Percentiles rank a stretch among this genome's conserved stretches.
phyloP scores from a whole-genome alignment of 2,888 invertebrate genomes.

The Lamproptera curius region DNA sequence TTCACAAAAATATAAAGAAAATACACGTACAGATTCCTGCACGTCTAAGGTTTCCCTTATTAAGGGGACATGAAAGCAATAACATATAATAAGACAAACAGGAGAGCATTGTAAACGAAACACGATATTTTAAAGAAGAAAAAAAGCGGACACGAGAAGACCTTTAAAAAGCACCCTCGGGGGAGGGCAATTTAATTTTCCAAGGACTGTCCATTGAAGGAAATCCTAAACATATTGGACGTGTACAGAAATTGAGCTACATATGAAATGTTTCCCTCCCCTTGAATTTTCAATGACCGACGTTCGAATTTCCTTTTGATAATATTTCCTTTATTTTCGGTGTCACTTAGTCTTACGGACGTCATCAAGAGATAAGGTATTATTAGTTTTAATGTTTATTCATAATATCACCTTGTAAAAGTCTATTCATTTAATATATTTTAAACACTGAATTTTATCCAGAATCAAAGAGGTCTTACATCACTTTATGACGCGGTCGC shows the following conservation, averaged over 20 bases:
- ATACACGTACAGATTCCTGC: slow-evolving; percentile 30
- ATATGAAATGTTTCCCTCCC: slow-evolving; percentile 65
- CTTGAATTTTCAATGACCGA: too few relatives aligned
- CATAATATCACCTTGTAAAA: too few relatives aligned
- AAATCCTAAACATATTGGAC: slow-evolving; percentile 73
- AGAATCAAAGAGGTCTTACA: too few relatives aligned
- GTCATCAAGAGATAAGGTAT: too few relatives aligned
- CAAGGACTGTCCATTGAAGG: slow-evolving; percentile 62
- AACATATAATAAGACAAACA: slow-evolving; percentile 60
- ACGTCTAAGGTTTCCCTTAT: slow-evolving; percentile 56
- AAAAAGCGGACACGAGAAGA: slow-evolving; percentile 55
- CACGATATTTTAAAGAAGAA: slow-evolving; percentile 63
- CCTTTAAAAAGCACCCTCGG: slow-evolving; percentile 59
- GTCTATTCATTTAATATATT: too few relatives aligned
- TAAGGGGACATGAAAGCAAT: slow-evolving; percentile 45
- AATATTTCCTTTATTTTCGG: too few relatives aligned
- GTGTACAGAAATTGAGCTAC: slow-evolving; percentile 51
- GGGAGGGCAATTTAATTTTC: slow-evolving; percentile 70
- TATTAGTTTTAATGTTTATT: too few relatives aligned
- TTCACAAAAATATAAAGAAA: slow-evolving; percentile 21
- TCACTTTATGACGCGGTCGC: too few relatives aligned
- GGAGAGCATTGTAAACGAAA: slow-evolving; percentile 49
- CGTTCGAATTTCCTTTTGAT: too few relatives aligned
- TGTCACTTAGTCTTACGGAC: too few relatives aligned
- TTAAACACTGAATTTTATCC: too few relatives aligned